Conservation (phyloP, 1,140 invertebrate species). For the Stratiolaelaps scimitus region DNA sequence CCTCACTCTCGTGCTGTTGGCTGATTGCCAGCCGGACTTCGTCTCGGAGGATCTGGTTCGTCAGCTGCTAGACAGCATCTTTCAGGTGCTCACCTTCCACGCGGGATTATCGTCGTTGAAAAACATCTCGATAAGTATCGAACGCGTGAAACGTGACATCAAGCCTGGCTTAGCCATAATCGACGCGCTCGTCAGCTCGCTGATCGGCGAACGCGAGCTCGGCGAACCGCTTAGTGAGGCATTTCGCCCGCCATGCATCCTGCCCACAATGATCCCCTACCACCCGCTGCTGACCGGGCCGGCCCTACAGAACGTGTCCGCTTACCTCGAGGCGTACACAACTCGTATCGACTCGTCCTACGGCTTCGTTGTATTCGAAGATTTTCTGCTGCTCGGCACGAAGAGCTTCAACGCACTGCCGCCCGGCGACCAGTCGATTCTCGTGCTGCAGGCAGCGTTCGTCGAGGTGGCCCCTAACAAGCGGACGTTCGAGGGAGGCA, state of each 20-base stretch:
- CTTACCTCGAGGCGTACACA: constrained; percentile 18
- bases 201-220: constrained; percentile 9
- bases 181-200: constrained; percentile 16
- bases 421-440: constrained; percentile 20
- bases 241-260: constrained; percentile 2
- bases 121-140: constrained; percentile 26
- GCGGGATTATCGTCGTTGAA: constrained; percentile 20
- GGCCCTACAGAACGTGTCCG: constrained; percentile 11
- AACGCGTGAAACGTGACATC: constrained; percentile 28
- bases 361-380: constrained; percentile 18
- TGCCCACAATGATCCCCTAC: constrained; percentile 10
- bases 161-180: constrained; percentile 8
- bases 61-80: constrained; percentile 10
- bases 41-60: background rate
- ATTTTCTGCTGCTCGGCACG: constrained; percentile 14
- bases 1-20: constrained; percentile 1
- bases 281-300: constrained; percentile 9
- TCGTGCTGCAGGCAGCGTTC: constrained; percentile 24
- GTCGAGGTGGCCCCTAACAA: background rate
- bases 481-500: constrained; percentile 14
- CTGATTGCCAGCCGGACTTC: constrained; percentile 14
- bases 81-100: constrained; percentile 19
- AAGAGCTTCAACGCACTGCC: constrained; percentile 23
- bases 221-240: constrained; percentile 15
- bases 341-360: constrained; percentile 1